Evolutionary conservation across 2,888 invertebrate genomes (phyloP).

Genomic region (Leuctra nigra): DNA sequence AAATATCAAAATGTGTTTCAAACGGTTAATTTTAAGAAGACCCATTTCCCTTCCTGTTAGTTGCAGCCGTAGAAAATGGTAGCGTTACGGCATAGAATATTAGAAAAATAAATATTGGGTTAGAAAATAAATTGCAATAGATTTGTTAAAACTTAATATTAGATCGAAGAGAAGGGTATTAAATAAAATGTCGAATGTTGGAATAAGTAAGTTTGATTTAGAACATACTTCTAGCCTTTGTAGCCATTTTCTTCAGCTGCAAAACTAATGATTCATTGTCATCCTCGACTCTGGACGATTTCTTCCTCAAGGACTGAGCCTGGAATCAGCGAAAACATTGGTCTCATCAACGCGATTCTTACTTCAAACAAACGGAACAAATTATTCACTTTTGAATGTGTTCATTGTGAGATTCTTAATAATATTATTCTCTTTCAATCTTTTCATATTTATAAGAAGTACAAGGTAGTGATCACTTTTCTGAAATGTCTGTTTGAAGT

Average conservation of each 20-base stretch:
- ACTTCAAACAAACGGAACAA: no score
- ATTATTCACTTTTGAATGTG: not conserved
- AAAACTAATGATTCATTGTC: slow-evolving; percentile 94
- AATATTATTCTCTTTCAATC: no score
- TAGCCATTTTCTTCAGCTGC: slow-evolving; percentile 95
- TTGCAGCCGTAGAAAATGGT: slow-evolving; percentile 27
- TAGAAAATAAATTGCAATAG: slow-evolving; percentile 1
- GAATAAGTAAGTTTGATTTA: not conserved
- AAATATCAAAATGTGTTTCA: no score
- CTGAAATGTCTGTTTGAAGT: no score
- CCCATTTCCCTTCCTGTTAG: slow-evolving; percentile 14
- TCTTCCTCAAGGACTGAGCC: slow-evolving; percentile 82
- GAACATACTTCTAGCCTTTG: slow-evolving; percentile 71
- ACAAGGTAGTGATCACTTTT: no score
- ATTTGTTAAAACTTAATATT: slow-evolving; percentile 1
- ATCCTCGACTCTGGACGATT: slow-evolving; percentile 87
- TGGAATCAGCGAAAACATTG: slow-evolving; percentile 49
- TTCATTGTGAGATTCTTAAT: no score
- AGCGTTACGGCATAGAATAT: slow-evolving; percentile 21
- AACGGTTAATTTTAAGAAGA: no score
- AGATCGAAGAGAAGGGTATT: not conserved
- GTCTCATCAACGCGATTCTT: no score
- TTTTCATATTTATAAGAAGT: no score
- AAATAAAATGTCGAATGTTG: not conserved
- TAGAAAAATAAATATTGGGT: slow-evolving; percentile 4